These are phyloP conservation scores for Noctua pronuba DNA, from an alignment of 2,888 invertebrate genomes.

Conservation along the genomic window DNA sequence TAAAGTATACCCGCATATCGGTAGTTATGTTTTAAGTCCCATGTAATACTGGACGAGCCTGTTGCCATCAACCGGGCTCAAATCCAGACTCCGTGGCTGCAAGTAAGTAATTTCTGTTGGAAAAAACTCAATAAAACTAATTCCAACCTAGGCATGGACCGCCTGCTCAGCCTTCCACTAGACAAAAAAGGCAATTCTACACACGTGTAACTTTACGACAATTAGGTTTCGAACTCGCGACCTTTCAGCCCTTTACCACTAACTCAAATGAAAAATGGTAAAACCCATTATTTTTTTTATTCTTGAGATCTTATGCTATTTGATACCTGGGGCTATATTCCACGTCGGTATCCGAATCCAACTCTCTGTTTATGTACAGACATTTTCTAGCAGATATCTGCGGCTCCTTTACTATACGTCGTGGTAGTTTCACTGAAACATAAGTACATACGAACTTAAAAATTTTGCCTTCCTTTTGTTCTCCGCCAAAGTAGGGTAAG, in stretches of 20 bases:
- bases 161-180: neutral
- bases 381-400: slow-evolving; percentile 81
- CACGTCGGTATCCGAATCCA: slow-evolving; percentile 87
- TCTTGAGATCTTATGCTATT: neutral
- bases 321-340: slow-evolving; percentile 78
- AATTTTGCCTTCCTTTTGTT: neutral
- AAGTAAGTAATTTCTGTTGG: neutral
- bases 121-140: neutral
- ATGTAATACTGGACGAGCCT: neutral
- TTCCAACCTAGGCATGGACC: neutral
- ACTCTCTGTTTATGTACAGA: slow-evolving; percentile 79
- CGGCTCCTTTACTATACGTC: slow-evolving; percentile 77
- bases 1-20: neutral
- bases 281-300: neutral
- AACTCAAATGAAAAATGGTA: neutral
- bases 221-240: neutral
- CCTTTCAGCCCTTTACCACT: neutral
- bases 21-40: neutral
- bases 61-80: neutral
- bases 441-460: neutral
- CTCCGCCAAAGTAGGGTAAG: neutral
- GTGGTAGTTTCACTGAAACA: slow-evolving; percentile 59
- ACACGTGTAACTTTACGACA: neutral
- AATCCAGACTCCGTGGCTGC: neutral
- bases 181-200: neutral